Conservation (phyloP, 2,797 vertebrate species). For the Columba guinea region DNA sequence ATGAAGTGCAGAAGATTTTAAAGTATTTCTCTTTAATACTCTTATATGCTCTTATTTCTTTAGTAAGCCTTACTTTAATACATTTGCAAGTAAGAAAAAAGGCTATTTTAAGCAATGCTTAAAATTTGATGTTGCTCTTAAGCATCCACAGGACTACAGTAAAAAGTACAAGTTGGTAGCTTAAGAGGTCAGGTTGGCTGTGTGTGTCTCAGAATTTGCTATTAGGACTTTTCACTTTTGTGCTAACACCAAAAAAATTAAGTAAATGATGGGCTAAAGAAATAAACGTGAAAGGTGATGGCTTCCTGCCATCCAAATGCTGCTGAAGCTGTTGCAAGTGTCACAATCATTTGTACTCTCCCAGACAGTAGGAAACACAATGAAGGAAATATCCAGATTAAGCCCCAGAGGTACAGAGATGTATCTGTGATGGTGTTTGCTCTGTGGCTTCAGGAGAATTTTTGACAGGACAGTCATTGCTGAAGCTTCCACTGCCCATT, state of each 20-base stretch:
- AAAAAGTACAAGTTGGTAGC: neutral
- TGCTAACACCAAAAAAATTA: neutral
- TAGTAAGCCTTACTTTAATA: constrained; percentile 2
- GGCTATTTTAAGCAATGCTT: neutral
- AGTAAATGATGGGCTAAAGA: neutral
- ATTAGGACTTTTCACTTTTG: neutral
- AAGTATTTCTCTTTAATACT: neutral
- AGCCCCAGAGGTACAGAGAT: neutral
- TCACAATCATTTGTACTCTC: neutral
- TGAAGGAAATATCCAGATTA: neutral
- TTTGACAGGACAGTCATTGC: neutral
- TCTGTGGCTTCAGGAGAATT: neutral
- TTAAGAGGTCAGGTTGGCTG: neutral
- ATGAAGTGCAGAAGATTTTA: neutral
- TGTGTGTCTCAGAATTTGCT: neutral
- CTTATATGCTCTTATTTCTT: neutral
- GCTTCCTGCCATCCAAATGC: neutral
- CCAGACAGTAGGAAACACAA: neutral
- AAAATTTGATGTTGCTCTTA: neutral
- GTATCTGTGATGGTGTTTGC: neutral
- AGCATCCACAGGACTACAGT: neutral
- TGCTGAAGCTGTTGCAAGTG: neutral
- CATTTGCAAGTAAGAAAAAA: constrained; percentile 9
- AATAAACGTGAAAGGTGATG: neutral
- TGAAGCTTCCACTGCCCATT: neutral